Conservation (phyloP, 23 tunicate species). For the Halocynthia roretzi region DNA sequence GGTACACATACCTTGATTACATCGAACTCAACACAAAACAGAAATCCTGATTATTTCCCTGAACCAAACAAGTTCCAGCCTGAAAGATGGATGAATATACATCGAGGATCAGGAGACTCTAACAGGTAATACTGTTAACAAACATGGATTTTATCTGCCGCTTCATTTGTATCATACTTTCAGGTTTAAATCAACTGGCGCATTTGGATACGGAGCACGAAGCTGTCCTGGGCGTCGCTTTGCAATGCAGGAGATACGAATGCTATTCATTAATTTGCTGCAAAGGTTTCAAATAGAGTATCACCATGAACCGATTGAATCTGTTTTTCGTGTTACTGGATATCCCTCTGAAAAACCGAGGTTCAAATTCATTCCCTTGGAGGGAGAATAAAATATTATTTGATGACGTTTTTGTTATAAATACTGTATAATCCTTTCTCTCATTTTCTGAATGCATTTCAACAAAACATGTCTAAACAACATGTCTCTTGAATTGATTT, state of each 20-base stretch:
- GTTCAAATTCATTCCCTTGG: conserved; percentile 31
- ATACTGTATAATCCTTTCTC: too few species aligned
- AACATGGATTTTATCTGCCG: too few species aligned
- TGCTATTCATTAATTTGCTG: conserved; percentile 17
- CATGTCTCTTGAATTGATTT: too few species aligned
- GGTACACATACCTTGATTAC: too few species aligned
- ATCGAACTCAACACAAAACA: conserved; percentile 4
- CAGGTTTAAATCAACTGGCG: conserved; percentile 38
- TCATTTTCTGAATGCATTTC: too few species aligned
- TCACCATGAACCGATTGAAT: conserved; percentile 28
- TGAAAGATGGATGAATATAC: conserved; percentile 7
- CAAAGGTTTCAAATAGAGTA: conserved; percentile 33
- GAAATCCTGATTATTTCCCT: conserved; percentile 2
- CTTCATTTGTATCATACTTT: too few species aligned
- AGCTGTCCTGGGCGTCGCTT: conserved; percentile 48
- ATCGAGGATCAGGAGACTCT: too few species aligned
- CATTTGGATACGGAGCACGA: conserved; percentile 48
- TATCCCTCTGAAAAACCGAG: conserved; percentile 27
- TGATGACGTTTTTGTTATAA: too few species aligned
- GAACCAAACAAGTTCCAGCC: conserved; percentile 17
- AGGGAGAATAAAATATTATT: background rate
- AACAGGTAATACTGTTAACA: too few species aligned
- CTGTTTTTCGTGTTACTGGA: background rate
- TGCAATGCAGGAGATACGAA: conserved; percentile 34
- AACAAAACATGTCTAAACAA: too few species aligned